A percentile compares a stretch with the other conserved stretches of the same genome.
These are phyloP conservation scores for Pogonomyrmex californicus DNA, from an alignment of 1,140 invertebrate genomes.

Conservation along the genomic window DNA sequence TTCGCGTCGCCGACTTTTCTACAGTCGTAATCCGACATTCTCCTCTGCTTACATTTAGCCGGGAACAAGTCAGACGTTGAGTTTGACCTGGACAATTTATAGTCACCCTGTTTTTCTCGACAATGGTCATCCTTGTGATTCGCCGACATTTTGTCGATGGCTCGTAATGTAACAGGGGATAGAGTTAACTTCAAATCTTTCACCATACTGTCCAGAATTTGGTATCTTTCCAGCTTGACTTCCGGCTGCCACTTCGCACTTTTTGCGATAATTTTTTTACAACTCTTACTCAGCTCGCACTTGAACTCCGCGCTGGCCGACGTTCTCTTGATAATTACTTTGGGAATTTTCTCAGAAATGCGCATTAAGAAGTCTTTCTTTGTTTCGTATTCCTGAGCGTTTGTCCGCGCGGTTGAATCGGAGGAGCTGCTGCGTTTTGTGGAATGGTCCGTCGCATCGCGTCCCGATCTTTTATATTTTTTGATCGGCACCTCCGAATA, in stretches of 20 bases:
- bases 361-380: slow-evolving; percentile 60
- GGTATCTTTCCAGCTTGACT: slow-evolving; percentile 82
- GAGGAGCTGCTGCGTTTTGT: slow-evolving; percentile 56
- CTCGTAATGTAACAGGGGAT: not conserved
- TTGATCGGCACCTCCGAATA: slow-evolving; percentile 43
- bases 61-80: slow-evolving; percentile 75
- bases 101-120: not conserved
- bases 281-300: slow-evolving; percentile 84
- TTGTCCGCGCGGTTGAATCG: slow-evolving; percentile 14
- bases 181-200: slow-evolving; percentile 80
- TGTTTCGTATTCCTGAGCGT: slow-evolving; percentile 54
- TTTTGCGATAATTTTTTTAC: slow-evolving; percentile 74
- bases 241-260: slow-evolving; percentile 82
- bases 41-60: slow-evolving; percentile 73
- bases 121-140: not conserved
- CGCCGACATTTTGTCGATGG: slow-evolving; percentile 48
- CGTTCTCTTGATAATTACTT: slow-evolving; percentile 85
- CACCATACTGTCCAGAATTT: slow-evolving; percentile 83
- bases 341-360: slow-evolving; percentile 82
- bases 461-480: slow-evolving; percentile 42
- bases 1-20: slow-evolving; percentile 20
- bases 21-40: slow-evolving; percentile 74
- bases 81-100: slow-evolving; percentile 74
- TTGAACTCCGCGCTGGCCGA: slow-evolving; percentile 85
- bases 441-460: slow-evolving; percentile 32